A percentile compares a stretch with the other conserved stretches of the same genome.
Conservation (phyloP, 2,113 vertebrate genomes). For the Megalops atlanticus region DNA sequence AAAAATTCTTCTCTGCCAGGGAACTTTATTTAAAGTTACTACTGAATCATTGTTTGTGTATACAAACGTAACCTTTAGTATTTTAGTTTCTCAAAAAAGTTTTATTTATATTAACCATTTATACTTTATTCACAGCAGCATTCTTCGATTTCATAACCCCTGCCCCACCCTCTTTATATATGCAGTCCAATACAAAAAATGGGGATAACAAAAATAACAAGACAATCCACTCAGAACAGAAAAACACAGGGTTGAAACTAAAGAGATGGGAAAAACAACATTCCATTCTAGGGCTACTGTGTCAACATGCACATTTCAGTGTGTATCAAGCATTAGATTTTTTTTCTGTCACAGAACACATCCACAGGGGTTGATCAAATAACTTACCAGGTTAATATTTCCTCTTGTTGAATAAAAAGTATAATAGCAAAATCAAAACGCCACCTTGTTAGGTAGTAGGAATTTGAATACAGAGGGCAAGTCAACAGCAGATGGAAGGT, state of each 20-base stretch:
- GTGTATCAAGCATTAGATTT: constrained; percentile 49
- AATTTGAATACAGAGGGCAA: not conserved
- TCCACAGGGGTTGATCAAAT: constrained; percentile 56
- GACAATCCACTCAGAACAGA: constrained; percentile 52
- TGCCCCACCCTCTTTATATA: constrained; percentile 47
- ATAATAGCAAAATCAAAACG: constrained; percentile 26
- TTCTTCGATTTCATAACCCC: constrained; percentile 51
- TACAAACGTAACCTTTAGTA: constrained; percentile 19
- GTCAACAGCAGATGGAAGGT: not conserved
- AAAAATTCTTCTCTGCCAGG: constrained; percentile 13
- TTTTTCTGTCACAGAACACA: constrained; percentile 43
- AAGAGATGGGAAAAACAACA: constrained; percentile 30
- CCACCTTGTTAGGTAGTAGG: constrained; percentile 9
- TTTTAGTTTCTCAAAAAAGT: constrained; percentile 53
- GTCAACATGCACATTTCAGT: constrained; percentile 66
- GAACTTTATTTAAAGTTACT: constrained; percentile 24
- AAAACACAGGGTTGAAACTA: constrained; percentile 40
- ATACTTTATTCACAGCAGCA: constrained; percentile 73
- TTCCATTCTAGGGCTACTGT: constrained; percentile 35
- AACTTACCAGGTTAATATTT: constrained; percentile 28
- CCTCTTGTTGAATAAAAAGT: constrained; percentile 29
- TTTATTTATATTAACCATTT: constrained; percentile 79
- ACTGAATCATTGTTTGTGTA: constrained; percentile 17
- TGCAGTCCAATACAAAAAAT: constrained; percentile 52
- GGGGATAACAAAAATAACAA: constrained; percentile 37